Conservation (phyloP, 2,888 invertebrate genomes). For the Nomada flava region DNA sequence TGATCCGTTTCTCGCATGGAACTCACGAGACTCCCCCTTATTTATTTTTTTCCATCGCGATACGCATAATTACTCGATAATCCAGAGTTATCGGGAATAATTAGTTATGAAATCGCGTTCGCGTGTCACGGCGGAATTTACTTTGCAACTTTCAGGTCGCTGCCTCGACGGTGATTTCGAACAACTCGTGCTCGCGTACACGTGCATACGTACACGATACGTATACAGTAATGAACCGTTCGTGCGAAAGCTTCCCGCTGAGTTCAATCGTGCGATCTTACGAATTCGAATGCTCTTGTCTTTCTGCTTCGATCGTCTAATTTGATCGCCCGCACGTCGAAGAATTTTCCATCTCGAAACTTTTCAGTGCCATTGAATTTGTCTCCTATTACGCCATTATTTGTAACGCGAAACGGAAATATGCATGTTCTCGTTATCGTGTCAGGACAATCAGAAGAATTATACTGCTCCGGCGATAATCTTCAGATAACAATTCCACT, state of each 20-base stretch:
- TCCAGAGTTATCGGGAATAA: constrained; percentile 63
- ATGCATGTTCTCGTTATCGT: background rate
- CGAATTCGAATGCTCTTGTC: constrained; percentile 1
- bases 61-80: constrained; percentile 63
- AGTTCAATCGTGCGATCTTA: background rate
- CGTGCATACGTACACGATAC: background rate
- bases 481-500: constrained; percentile 5
- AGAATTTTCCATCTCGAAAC: background rate
- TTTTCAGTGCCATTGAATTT: too few relatives aligned
- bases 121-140: constrained; percentile 54
- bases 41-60: constrained; percentile 34
- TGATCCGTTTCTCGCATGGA: constrained; percentile 41
- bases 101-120: constrained; percentile 60
- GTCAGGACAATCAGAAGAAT: background rate
- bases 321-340: background rate
- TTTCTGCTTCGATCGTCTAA: background rate
- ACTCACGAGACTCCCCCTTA: constrained; percentile 23
- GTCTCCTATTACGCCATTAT: too few relatives aligned
- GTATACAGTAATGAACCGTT: background rate
- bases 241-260: constrained; percentile 12
- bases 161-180: background rate
- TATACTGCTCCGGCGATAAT: too few relatives aligned
- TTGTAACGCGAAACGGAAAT: too few relatives aligned
- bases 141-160: constrained; percentile 15
- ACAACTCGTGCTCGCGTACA: too few relatives aligned